Evolutionary conservation across 2,888 invertebrate species (phyloP).

Genomic region (Catocala fraxini): DNA sequence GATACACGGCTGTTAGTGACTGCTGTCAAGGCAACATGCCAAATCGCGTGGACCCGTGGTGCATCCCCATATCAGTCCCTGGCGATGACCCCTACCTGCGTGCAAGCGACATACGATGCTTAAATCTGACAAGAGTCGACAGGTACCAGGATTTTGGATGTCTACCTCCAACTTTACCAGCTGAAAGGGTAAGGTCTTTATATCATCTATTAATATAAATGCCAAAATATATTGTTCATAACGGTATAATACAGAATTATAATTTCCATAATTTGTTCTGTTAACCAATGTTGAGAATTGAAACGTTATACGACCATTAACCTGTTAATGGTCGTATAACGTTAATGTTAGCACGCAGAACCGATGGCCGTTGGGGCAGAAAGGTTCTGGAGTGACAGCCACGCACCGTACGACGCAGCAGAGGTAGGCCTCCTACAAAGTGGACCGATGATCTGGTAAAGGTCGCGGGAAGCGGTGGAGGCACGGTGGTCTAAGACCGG

Average conservation of each 20-base stretch:
- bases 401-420: too few species aligned
- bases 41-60: slow-evolving; percentile 48
- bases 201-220: background rate
- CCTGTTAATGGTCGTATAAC: too few species aligned
- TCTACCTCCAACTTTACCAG: slow-evolving; percentile 53
- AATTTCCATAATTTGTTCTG: background rate
- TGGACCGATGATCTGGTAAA: too few species aligned
- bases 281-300: too few species aligned
- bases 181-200: slow-evolving; percentile 53
- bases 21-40: slow-evolving; percentile 56
- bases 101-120: slow-evolving; percentile 53
- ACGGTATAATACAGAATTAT: background rate
- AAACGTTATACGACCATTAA: too few species aligned
- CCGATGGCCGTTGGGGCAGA: too few species aligned
- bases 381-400: too few species aligned
- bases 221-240: too few species aligned
- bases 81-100: slow-evolving; percentile 61
- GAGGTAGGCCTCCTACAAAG: too few species aligned
- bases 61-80: slow-evolving; percentile 60
- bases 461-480: too few species aligned
- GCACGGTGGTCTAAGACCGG: too few species aligned
- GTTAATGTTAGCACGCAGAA: too few species aligned
- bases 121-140: slow-evolving; percentile 62
- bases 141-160: slow-evolving; percentile 62
- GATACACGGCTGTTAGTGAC: slow-evolving; percentile 46